Conservation (phyloP, 1,140 invertebrate genomes). For the Leptinotarsa lineolata region DNA sequence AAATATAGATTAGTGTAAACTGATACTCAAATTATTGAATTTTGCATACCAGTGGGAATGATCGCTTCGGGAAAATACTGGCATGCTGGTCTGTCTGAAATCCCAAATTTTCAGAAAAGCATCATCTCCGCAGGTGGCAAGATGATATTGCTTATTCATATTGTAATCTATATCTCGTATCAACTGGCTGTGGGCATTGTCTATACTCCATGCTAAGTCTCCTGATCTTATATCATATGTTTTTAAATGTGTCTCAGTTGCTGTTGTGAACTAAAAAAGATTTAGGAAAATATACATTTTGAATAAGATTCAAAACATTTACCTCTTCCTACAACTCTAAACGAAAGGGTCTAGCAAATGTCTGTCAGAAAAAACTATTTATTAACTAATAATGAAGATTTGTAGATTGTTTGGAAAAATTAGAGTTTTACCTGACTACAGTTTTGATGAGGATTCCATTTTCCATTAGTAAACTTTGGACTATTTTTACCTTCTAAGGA, state of each 20-base stretch:
- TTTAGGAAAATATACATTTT: neutral
- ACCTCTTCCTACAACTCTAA: neutral
- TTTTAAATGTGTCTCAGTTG: slow-evolving; percentile 74
- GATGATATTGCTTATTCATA: slow-evolving; percentile 91
- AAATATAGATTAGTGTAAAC: slow-evolving; percentile 25
- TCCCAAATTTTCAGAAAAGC: slow-evolving; percentile 96
- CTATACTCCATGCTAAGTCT: slow-evolving; percentile 78
- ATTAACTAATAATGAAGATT: too few species aligned
- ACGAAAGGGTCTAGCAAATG: too few species aligned
- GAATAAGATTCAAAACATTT: neutral
- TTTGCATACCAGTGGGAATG: slow-evolving; percentile 88
- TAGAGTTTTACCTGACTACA: slow-evolving; percentile 70
- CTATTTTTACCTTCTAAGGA: slow-evolving; percentile 70
- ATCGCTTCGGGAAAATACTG: slow-evolving; percentile 80
- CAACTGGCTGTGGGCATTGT: slow-evolving; percentile 85
- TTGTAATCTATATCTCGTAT: slow-evolving; percentile 95
- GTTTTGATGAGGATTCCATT: slow-evolving; percentile 94
- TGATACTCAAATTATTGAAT: neutral
- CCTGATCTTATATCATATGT: slow-evolving; percentile 84
- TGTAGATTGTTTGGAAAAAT: too few species aligned
- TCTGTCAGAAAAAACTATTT: too few species aligned
- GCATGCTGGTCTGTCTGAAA: slow-evolving; percentile 77
- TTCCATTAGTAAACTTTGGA: slow-evolving; percentile 78
- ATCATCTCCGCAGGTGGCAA: slow-evolving; percentile 95
- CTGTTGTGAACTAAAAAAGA: slow-evolving; percentile 49